phyloP scores from a whole-genome alignment of 2,113 vertebrate species.

The Nasalis larvatus region DNA sequence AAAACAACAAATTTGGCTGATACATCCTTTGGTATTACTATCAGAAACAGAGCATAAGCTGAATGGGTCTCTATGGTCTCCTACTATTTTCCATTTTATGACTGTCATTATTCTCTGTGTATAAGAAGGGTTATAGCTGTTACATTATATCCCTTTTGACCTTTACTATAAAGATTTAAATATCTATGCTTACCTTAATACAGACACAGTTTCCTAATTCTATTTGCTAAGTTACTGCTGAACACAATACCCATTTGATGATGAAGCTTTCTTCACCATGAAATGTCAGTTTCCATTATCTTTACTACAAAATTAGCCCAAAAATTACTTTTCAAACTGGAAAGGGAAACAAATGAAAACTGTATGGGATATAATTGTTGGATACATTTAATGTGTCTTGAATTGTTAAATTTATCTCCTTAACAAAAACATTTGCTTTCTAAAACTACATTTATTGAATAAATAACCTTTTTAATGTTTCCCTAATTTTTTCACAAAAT shows the following conservation, averaged over 20 bases:
- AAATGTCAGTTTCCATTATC: background rate
- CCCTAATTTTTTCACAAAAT: background rate
- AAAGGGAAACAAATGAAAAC: background rate
- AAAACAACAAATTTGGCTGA: background rate
- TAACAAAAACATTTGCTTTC: background rate
- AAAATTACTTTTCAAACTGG: background rate
- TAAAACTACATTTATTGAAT: background rate
- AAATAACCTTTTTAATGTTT: background rate
- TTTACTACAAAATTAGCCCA: background rate
- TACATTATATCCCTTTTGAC: background rate
- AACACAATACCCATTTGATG: background rate
- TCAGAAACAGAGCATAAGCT: background rate
- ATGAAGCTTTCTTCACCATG: background rate
- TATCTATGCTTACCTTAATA: background rate
- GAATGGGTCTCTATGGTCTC: background rate
- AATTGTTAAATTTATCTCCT: slow-evolving; percentile 10
- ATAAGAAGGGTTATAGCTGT: background rate
- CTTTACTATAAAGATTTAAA: background rate
- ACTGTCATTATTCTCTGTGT: background rate
- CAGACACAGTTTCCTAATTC: background rate
- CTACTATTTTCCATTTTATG: background rate
- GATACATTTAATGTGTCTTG: background rate
- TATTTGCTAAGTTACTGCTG: background rate
- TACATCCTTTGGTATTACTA: background rate
- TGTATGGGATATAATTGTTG: background rate